Evolutionary conservation across 2,797 vertebrate species (phyloP).

Genomic region (Sphenopsis melanotis): DNA sequence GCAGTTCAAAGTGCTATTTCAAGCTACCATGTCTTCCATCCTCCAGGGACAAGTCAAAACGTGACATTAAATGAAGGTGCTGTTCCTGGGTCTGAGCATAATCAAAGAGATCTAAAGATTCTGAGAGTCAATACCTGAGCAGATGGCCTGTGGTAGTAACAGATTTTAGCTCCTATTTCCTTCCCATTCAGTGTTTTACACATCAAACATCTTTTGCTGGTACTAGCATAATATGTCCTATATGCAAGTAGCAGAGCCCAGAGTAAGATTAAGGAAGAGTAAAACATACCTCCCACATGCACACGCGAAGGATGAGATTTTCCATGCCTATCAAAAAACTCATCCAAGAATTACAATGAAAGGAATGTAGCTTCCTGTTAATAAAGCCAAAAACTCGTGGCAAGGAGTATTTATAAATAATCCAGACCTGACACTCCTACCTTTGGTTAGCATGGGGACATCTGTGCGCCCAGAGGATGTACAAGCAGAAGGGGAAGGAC

Average conservation of each 20-base stretch:
- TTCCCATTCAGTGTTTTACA: background rate
- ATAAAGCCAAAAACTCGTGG: background rate
- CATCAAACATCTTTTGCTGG: background rate
- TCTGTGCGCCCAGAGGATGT: fast-evolving
- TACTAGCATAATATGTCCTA: background rate
- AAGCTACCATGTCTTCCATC: background rate
- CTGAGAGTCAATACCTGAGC: background rate
- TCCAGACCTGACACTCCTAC: background rate
- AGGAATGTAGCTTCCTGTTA: slow-evolving; percentile 46
- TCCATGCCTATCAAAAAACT: background rate
- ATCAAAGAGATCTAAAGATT: background rate
- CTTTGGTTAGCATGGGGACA: background rate
- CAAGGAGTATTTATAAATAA: background rate
- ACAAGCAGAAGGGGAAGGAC: background rate
- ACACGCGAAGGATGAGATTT: background rate
- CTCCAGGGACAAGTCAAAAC: background rate
- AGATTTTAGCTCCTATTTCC: background rate
- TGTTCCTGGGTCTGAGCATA: background rate
- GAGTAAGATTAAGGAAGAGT: background rate
- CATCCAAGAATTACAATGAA: slow-evolving; percentile 22
- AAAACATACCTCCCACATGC: slow-evolving; percentile 19
- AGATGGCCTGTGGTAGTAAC: background rate
- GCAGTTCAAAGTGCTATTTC: background rate
- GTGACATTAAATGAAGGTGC: background rate
- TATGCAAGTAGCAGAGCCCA: background rate